These are phyloP conservation scores for Lutraria rhynchaena DNA, from an alignment of 1,140 invertebrate genomes.

Conservation along the genomic window DNA sequence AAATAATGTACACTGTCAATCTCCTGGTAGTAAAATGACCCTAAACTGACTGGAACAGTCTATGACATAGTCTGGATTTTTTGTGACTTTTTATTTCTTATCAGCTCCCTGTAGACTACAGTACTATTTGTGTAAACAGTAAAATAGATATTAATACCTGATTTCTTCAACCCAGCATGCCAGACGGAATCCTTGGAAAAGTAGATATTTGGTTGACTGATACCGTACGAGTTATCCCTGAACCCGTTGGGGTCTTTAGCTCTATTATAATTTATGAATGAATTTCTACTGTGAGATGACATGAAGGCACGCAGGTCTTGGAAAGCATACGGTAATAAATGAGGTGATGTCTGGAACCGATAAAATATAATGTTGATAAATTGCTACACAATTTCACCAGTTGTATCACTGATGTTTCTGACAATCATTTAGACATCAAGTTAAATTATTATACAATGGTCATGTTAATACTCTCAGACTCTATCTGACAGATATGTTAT, in stretches of 20 bases:
- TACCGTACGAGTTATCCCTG: conserved; percentile 24
- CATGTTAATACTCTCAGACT: no score
- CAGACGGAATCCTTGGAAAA: conserved; percentile 41
- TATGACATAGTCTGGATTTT: no score
- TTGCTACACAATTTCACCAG: no score
- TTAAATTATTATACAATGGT: no score
- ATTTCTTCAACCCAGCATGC: conserved; percentile 29
- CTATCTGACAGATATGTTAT: no score
- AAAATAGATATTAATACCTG: conserved; percentile 9
- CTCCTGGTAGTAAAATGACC: background rate
- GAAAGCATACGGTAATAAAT: conserved; percentile 44
- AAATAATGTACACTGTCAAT: background rate
- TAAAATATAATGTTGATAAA: no score
- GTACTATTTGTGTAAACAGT: background rate
- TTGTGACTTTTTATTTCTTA: background rate
- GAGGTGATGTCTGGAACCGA: conserved; percentile 43
- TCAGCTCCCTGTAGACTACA: background rate
- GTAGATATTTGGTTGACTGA: conserved; percentile 26
- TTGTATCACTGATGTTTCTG: no score
- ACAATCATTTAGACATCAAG: no score
- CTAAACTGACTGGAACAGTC: background rate
- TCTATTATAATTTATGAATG: background rate
- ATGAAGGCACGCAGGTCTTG: conserved; percentile 32
- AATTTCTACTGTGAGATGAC: conserved; percentile 4
- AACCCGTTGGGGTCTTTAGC: conserved; percentile 43